These are phyloP conservation scores for Microctonus hyperodae DNA, from an alignment of 2,888 invertebrate species.

Conservation along the genomic window DNA sequence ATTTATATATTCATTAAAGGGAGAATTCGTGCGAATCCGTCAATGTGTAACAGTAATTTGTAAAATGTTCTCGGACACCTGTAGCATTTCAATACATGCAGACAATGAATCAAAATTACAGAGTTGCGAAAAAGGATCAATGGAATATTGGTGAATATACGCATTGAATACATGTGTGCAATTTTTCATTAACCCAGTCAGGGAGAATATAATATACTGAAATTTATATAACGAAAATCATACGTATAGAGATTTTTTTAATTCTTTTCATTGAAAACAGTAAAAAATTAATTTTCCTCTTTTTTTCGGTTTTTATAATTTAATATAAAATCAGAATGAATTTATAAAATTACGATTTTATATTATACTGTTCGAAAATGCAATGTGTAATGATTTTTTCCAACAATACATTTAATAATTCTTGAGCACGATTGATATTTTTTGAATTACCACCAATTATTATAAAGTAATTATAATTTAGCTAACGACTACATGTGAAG, in stretches of 20 bases:
- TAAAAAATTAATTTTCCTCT: too few species aligned
- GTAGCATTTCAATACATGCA: not conserved
- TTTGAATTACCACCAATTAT: not conserved
- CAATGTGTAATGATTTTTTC: not conserved
- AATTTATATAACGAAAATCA: too few species aligned
- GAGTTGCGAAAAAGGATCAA: not conserved
- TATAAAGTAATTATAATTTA: not conserved
- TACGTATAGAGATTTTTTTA: too few species aligned
- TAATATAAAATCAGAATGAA: not conserved
- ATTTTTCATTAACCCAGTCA: too few species aligned
- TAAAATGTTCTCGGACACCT: not conserved
- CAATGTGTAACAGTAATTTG: not conserved
- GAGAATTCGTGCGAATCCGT: not conserved
- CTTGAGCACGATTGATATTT: not conserved
- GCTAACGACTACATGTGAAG: not conserved
- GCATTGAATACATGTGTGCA: not conserved
- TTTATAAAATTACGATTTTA: not conserved
- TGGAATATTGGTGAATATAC: not conserved
- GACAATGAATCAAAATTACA: not conserved
- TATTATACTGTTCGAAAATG: not conserved
- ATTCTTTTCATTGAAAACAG: too few species aligned
- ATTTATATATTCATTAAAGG: not conserved
- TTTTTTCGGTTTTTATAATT: not conserved
- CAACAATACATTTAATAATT: not conserved
- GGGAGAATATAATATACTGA: too few species aligned